Percentiles rank a stretch among this genome's conserved stretches.
These are phyloP conservation scores for Istiophorus platypterus DNA, from an alignment of 2,113 vertebrate species.

Conservation along the genomic window DNA sequence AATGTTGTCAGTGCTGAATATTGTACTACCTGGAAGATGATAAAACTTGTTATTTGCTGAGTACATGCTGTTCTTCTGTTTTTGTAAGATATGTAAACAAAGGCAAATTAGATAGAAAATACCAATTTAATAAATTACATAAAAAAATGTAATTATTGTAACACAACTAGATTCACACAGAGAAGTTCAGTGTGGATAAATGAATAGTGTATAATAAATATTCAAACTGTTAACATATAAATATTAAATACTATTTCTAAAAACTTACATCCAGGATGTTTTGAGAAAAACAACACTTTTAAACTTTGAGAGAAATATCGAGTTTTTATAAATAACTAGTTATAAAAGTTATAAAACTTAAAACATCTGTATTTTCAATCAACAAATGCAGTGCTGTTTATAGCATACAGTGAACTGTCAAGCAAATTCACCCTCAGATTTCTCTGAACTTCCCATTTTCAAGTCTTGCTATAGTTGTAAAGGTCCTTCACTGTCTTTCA, in stretches of 20 bases:
- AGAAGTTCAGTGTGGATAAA: slow-evolving; percentile 34
- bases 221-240: slow-evolving; percentile 19
- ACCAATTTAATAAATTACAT: slow-evolving; percentile 32
- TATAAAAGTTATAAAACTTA: too few species aligned
- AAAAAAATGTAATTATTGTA: slow-evolving; percentile 6
- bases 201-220: slow-evolving; percentile 47
- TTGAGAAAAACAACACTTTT: slow-evolving; percentile 39
- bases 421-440: not conserved
- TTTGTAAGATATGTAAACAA: not conserved
- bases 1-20: slow-evolving; percentile 18
- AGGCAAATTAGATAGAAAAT: slow-evolving; percentile 14
- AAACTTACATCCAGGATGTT: slow-evolving; percentile 11
- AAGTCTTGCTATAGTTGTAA: not conserved
- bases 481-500: not conserved
- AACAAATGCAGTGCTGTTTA: not conserved
- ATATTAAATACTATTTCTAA: slow-evolving; percentile 47
- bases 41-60: slow-evolving; percentile 42
- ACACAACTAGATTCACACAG: slow-evolving; percentile 5
- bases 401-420: not conserved
- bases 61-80: not conserved
- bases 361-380: slow-evolving; percentile 24
- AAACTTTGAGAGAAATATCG: slow-evolving; percentile 30
- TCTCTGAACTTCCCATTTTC: slow-evolving; percentile 5
- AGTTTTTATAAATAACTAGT: slow-evolving; percentile 30
- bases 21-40: slow-evolving; percentile 27